phyloP scores from a whole-genome alignment of 2,888 invertebrate genomes.

The Lepidocyrtinus sp. region DNA sequence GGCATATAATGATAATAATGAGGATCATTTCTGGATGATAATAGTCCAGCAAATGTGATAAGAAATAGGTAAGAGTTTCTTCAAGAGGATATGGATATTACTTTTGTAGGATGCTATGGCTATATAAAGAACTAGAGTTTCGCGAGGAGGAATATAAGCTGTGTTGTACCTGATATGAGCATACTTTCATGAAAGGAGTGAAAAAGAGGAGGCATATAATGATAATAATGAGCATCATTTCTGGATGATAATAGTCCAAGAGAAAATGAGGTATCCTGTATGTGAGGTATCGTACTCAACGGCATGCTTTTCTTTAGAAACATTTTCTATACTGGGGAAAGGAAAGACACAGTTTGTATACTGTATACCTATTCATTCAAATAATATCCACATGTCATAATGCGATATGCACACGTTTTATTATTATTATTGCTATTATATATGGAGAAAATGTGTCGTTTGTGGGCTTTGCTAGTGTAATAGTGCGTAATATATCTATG shows the following conservation, averaged over 20 bases:
- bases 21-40: slow-evolving; percentile 28
- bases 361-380: slow-evolving; percentile 4
- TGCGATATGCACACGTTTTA: slow-evolving; percentile 51
- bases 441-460: slow-evolving; percentile 55
- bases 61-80: neutral
- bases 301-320: slow-evolving; percentile 52
- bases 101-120: too few relatives aligned
- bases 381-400: slow-evolving; percentile 55
- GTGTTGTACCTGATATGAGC: too few relatives aligned
- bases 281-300: slow-evolving; percentile 51
- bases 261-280: slow-evolving; percentile 16
- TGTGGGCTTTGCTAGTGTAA: slow-evolving; percentile 60
- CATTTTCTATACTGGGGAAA: slow-evolving; percentile 18
- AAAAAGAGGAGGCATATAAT: slow-evolving; percentile 33
- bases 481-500: slow-evolving; percentile 49
- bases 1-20: slow-evolving; percentile 36
- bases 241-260: slow-evolving; percentile 32
- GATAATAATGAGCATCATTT: slow-evolving; percentile 34
- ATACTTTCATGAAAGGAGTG: slow-evolving; percentile 3
- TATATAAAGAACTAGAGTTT: too few relatives aligned
- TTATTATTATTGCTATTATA: slow-evolving; percentile 35
- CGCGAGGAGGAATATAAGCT: too few relatives aligned
- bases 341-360: neutral
- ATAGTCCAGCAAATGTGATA: slow-evolving; percentile 25
- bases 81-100: too few relatives aligned